These are phyloP conservation scores for Cuniculus paca DNA, from an alignment of 2,797 vertebrate genomes.

Conservation along the genomic window DNA sequence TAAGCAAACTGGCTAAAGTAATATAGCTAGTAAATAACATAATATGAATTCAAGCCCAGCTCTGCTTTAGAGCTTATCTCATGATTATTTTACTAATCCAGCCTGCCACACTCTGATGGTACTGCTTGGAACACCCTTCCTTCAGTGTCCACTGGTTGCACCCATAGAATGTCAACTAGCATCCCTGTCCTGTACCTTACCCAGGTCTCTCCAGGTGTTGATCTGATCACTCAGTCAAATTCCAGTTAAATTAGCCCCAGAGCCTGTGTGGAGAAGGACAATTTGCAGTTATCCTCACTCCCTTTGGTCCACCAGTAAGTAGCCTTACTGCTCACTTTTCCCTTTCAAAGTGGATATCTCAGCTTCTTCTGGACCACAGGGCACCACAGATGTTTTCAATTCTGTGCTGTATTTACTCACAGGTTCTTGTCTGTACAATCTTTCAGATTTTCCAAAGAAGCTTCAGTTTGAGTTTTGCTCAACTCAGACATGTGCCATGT, in stretches of 20 bases:
- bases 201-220: not conserved
- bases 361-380: not conserved
- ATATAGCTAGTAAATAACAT: not conserved
- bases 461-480: not conserved
- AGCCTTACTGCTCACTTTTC: not conserved
- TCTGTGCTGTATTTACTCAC: not conserved
- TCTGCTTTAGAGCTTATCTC: not conserved
- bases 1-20: not conserved
- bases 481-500: not conserved
- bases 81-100: not conserved
- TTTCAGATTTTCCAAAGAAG: not conserved
- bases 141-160: not conserved
- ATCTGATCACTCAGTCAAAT: not conserved
- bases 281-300: not conserved
- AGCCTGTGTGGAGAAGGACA: not conserved
- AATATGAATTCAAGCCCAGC: not conserved
- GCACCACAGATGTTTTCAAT: not conserved
- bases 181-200: not conserved
- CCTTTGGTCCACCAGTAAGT: not conserved
- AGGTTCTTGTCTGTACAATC: not conserved
- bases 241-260: not conserved
- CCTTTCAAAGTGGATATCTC: not conserved
- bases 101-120: not conserved
- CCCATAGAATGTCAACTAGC: too few species aligned
- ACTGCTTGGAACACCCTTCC: not conserved